Evolutionary conservation across 2,113 vertebrate species (phyloP).

Genomic region (Melanocharis versteri): DNA sequence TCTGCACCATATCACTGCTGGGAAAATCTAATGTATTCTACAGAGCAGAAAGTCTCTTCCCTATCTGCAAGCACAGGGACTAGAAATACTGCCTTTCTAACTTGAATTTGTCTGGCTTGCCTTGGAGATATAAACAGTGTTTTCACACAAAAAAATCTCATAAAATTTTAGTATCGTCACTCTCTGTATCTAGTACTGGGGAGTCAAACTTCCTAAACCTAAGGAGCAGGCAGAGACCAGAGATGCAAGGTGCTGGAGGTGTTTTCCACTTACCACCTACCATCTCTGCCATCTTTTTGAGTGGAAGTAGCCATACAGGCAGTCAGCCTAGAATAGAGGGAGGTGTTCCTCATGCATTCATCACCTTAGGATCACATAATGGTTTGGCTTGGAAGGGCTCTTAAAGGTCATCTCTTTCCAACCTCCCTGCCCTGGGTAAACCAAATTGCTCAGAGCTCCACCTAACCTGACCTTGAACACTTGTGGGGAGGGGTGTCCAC

Average conservation of each 20-base stretch:
- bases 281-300: not conserved
- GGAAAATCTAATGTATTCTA: not conserved
- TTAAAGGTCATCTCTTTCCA: not conserved
- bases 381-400: not conserved
- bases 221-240: not conserved
- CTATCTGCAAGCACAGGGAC: not conserved
- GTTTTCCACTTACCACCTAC: not conserved
- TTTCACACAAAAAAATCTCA: not conserved
- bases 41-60: not conserved
- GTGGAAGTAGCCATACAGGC: not conserved
- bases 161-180: not conserved
- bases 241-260: not conserved
- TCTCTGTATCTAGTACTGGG: rapidly evolving
- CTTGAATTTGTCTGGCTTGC: not conserved
- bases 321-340: not conserved
- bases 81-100: not conserved
- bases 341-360: not conserved
- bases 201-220: not conserved
- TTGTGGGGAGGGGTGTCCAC: not conserved
- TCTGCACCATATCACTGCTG: not conserved
- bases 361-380: not conserved
- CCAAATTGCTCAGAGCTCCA: not conserved
- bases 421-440: rapidly evolving
- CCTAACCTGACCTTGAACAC: not conserved
- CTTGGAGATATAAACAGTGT: not conserved